Conservation (phyloP, 2,888 invertebrate genomes). For the Aethes cnicana region DNA sequence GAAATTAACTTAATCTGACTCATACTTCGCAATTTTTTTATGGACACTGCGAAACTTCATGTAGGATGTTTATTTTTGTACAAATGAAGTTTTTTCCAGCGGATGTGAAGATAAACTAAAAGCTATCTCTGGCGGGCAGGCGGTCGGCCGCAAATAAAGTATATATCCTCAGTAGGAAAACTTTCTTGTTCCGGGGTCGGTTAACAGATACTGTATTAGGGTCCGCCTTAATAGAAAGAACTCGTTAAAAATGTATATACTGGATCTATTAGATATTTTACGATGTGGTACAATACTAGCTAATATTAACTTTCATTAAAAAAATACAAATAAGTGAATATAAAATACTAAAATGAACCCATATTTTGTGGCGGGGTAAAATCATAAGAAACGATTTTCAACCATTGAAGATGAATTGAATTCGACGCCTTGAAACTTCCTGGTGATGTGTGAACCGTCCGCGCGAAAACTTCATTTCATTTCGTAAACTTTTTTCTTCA, state of each 20-base stretch:
- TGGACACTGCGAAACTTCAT: not conserved
- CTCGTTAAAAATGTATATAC: not conserved
- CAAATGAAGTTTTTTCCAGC: conserved; percentile 11
- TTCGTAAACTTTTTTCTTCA: conserved; percentile 20
- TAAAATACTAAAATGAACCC: too few species aligned
- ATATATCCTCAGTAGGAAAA: conserved; percentile 21
- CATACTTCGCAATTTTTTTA: not conserved
- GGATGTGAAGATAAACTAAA: conserved; percentile 44
- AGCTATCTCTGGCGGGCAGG: conserved; percentile 42
- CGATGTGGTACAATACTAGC: too few species aligned
- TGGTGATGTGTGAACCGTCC: conserved; percentile 7
- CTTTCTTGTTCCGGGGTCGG: conserved; percentile 6
- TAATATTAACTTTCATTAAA: too few species aligned
- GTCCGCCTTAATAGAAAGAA: not conserved
- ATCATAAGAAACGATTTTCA: too few species aligned
- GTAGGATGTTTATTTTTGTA: conserved; percentile 13
- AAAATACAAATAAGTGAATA: too few species aligned
- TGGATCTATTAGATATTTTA: not conserved
- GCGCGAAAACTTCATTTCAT: not conserved
- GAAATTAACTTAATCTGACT: conserved; percentile 4
- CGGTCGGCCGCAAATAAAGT: conserved; percentile 25
- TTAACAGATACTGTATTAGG: conserved; percentile 12
- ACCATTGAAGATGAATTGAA: too few species aligned
- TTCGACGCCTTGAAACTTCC: too few species aligned
- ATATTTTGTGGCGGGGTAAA: too few species aligned